Conservation (phyloP, 1,140 invertebrate species). For the Asobara japonica region DNA sequence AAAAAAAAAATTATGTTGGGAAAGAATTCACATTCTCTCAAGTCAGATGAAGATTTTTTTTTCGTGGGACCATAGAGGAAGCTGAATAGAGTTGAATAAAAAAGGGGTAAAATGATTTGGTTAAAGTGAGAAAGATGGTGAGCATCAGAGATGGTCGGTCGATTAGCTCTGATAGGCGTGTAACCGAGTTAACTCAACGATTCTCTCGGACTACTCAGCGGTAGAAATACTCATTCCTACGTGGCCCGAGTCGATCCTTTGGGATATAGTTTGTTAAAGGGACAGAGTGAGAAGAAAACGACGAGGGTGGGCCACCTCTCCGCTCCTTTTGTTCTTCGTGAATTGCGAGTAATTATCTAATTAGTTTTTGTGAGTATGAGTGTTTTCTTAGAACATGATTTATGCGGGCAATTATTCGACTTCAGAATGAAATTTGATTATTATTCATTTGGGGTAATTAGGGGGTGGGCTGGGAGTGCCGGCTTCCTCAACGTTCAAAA, state of each 20-base stretch:
- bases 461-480: background rate
- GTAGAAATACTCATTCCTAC: background rate
- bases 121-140: conserved; percentile 12
- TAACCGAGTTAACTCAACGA: conserved; percentile 29
- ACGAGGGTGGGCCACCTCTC: conserved; percentile 20
- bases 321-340: conserved; percentile 21
- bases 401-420: conserved; percentile 2
- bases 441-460: background rate
- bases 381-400: conserved; percentile 15
- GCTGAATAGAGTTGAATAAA: background rate
- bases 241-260: background rate
- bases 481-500: no score
- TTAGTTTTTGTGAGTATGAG: conserved; percentile 14
- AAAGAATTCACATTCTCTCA: no score
- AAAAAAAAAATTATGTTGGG: no score
- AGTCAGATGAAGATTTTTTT: no score
- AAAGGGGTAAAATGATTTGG: background rate
- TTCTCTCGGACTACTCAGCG: conserved; percentile 19
- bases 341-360: conserved; percentile 36
- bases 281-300: conserved; percentile 3
- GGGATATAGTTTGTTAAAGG: conserved; percentile 19
- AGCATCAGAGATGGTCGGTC: background rate
- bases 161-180: conserved; percentile 36
- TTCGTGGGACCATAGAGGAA: background rate
- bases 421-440: background rate